phyloP scores from a whole-genome alignment of 2,113 vertebrate species.

The Sebastes fasciatus region DNA sequence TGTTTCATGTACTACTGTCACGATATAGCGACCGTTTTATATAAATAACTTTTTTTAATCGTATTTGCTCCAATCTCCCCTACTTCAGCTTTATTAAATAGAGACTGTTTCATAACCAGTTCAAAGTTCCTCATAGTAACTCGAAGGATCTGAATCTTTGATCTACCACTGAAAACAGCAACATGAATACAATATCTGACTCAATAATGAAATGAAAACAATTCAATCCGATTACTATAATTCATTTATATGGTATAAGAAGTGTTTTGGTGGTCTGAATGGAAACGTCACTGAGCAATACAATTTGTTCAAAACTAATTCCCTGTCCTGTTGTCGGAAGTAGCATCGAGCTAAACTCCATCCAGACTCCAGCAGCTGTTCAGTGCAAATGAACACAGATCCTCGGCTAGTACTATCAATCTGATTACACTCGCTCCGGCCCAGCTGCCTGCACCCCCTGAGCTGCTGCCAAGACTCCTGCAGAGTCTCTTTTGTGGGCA shows the following conservation, averaged over 20 bases:
- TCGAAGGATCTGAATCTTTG: not conserved
- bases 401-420: constrained; percentile 10
- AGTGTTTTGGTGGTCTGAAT: not conserved
- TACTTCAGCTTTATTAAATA: no score
- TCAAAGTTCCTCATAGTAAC: no score
- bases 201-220: not conserved
- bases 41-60: no score
- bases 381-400: constrained; percentile 38
- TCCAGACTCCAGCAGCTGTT: constrained; percentile 37
- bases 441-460: constrained; percentile 21
- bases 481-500: not conserved
- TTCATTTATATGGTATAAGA: not conserved
- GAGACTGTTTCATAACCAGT: no score
- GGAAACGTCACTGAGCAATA: not conserved
- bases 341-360: constrained; percentile 3
- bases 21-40: no score
- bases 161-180: not conserved
- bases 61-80: no score
- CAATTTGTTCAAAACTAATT: not conserved
- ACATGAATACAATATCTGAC: not conserved
- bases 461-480: constrained; percentile 31
- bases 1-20: no score
- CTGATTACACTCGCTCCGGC: constrained; percentile 39
- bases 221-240: not conserved
- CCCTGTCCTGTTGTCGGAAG: not conserved